A percentile compares a stretch with the other conserved stretches of the same genome.
phyloP scores from a whole-genome alignment of 2,113 vertebrate genomes.

The Calyptomena viridis region DNA sequence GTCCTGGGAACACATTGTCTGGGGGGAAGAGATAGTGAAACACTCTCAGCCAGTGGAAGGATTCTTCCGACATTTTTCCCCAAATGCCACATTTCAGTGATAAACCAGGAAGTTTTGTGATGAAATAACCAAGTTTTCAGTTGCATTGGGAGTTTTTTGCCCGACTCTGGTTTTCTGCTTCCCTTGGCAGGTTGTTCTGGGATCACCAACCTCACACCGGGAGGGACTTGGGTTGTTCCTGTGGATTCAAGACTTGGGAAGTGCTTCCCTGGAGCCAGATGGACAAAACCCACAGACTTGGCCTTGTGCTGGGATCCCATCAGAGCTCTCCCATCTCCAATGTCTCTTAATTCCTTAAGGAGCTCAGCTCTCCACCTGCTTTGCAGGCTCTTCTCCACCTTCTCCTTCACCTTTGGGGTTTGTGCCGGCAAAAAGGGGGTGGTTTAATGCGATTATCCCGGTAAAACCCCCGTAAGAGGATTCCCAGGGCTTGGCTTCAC shows the following conservation, averaged over 20 bases:
- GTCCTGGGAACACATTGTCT: background rate
- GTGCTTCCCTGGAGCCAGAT: fast-evolving
- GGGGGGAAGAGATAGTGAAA: background rate
- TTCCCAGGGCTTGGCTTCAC: background rate
- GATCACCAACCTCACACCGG: fast-evolving
- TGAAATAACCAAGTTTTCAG: background rate
- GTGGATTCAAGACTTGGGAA: fast-evolving
- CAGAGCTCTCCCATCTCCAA: background rate
- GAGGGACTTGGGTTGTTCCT: background rate
- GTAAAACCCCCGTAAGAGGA: constrained; percentile 24
- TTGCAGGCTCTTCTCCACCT: background rate
- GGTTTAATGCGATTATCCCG: background rate
- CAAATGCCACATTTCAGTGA: background rate
- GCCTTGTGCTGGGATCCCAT: background rate
- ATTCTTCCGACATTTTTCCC: background rate
- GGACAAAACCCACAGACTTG: fast-evolving
- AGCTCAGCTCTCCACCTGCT: background rate
- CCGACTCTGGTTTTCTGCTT: fast-evolving
- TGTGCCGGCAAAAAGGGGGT: background rate
- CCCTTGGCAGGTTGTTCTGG: background rate
- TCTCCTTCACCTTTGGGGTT: background rate
- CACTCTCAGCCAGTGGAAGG: background rate
- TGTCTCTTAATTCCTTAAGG: background rate
- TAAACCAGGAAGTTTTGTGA: background rate
- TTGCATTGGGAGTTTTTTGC: background rate